Evolutionary conservation across 1,140 invertebrate genomes (phyloP).

Genomic region (Agraylea sexmaculata): DNA sequence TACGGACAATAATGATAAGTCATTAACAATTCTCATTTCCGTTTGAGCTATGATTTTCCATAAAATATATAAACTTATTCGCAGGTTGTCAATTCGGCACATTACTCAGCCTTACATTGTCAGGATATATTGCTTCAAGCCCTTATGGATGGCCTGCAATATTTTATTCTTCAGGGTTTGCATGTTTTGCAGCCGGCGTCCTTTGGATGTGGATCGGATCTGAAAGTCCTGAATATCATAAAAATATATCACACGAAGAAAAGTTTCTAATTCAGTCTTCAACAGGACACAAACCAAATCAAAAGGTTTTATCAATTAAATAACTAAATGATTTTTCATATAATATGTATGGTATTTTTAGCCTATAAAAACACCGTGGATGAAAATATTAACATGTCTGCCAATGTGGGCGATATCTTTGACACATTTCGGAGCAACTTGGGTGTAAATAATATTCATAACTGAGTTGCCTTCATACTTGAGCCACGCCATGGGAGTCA

Average conservation of each 20-base stretch:
- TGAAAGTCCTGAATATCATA: conserved; percentile 40
- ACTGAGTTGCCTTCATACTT: conserved; percentile 81
- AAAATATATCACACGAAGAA: conserved; percentile 30
- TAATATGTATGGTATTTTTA: conserved; percentile 8
- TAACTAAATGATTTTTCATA: background rate
- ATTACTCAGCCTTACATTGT: conserved; percentile 48
- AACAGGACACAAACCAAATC: conserved; percentile 33
- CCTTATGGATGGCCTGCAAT: conserved; percentile 48
- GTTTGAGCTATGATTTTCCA: background rate
- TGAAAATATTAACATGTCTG: conserved; percentile 52
- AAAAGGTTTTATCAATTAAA: conserved; percentile 27
- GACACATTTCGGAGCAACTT: conserved; percentile 70
- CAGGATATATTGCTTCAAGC: conserved; percentile 44
- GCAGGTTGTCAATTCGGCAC: conserved; percentile 49
- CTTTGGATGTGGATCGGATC: conserved; percentile 30
- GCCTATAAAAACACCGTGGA: conserved; percentile 49
- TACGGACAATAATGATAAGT: background rate
- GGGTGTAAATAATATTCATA: conserved; percentile 80
- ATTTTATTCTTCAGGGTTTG: conserved; percentile 46
- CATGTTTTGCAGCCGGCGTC: conserved; percentile 27
- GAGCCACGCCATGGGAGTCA: conserved; percentile 61
- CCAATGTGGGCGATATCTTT: conserved; percentile 72
- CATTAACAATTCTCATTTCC: background rate
- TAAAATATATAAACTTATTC: conserved; percentile 14
- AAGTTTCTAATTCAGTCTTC: conserved; percentile 38